Conservation (phyloP, 2,113 vertebrate genomes). For the Petromus typicus region DNA sequence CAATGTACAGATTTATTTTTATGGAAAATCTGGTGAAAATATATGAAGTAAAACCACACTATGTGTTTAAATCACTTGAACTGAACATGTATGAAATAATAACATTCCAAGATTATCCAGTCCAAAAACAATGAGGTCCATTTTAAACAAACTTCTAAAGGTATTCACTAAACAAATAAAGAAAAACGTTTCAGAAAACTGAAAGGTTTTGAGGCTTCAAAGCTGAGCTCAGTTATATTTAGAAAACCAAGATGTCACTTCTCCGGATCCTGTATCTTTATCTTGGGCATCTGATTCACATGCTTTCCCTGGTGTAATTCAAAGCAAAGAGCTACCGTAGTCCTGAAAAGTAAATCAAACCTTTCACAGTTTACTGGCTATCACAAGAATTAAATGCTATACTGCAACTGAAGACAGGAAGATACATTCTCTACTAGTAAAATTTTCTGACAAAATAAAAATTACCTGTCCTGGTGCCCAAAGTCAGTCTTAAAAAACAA, state of each 20-base stretch:
- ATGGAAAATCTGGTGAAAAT: slow-evolving; percentile 49
- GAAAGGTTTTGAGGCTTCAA: slow-evolving; percentile 54
- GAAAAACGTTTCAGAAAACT: slow-evolving; percentile 54
- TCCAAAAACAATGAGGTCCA: slow-evolving; percentile 28
- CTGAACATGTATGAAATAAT: slow-evolving; percentile 21
- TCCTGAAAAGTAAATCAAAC: slow-evolving; percentile 48
- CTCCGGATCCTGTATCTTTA: slow-evolving; percentile 71
- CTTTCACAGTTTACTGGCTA: neutral
- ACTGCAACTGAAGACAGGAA: neutral
- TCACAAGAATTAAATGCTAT: slow-evolving; percentile 31
- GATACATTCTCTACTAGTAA: neutral
- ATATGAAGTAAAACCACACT: slow-evolving; percentile 44
- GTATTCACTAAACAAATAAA: slow-evolving; percentile 33
- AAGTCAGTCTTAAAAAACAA: neutral
- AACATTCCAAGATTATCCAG: slow-evolving; percentile 25
- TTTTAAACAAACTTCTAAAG: slow-evolving; percentile 57
- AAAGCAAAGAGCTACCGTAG: slow-evolving; percentile 60
- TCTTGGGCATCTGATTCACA: slow-evolving; percentile 65
- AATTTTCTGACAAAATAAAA: slow-evolving; percentile 48
- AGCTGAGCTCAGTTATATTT: slow-evolving; percentile 76
- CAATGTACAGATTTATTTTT: slow-evolving; percentile 57
- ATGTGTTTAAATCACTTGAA: slow-evolving; percentile 36
- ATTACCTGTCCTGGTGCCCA: neutral
- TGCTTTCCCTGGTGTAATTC: slow-evolving; percentile 59
- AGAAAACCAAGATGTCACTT: slow-evolving; percentile 74